Evolutionary conservation across 2,888 invertebrate species (phyloP), one percentile per base, ranked within the genome.

Genomic region (Drosophila fulvimacula): DNA sequence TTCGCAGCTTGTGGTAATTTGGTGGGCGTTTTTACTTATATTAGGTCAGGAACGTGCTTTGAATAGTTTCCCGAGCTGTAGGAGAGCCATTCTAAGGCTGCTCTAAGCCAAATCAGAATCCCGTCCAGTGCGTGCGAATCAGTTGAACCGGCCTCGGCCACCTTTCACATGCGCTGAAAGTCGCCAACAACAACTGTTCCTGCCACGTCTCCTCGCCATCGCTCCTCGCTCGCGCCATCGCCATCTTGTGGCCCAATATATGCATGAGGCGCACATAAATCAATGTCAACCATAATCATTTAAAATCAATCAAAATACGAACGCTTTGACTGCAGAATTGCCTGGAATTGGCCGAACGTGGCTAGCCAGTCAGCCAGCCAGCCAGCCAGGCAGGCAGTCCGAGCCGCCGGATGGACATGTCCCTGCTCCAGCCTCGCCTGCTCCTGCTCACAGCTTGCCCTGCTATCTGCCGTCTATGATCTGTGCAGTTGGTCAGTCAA

Each of bases 291-390:
- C 88, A 89, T 91, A 91, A 91, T 91, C 90, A 91, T 91, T 90
- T 90, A 91, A 92, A 91, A 91, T 91, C 91, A 91, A 91, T 91
- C 91, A 91, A 92, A 92, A 89, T 91, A 79, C 91, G 88, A 91
- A 90, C 90, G 90, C 90, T 89, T 90, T 90, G 90, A 88, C 90
- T 90, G 85, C 85, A 86, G 85, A 86, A 86, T 86, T 86, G 89
- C 88, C 88, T 84, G 85, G 90, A 91, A 91, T 91, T 90, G 91
- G 82, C 74, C 81, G 83, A 89, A 87, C 85, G 85, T 82, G 90
- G 79, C 75, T 68, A 56, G 49, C 41, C 74, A 62, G 68, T 3
- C 32, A 42, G 56, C 32, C 32, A 32, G 38, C 13, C 32, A 30
- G 78, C 73, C 68, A 55, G 49, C 38, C 73, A 61, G 79, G 5